Base-by-base conservation (phyloP, 2,797 vertebrate species). In the Phaenicophaeus curvirostris region DNA sequence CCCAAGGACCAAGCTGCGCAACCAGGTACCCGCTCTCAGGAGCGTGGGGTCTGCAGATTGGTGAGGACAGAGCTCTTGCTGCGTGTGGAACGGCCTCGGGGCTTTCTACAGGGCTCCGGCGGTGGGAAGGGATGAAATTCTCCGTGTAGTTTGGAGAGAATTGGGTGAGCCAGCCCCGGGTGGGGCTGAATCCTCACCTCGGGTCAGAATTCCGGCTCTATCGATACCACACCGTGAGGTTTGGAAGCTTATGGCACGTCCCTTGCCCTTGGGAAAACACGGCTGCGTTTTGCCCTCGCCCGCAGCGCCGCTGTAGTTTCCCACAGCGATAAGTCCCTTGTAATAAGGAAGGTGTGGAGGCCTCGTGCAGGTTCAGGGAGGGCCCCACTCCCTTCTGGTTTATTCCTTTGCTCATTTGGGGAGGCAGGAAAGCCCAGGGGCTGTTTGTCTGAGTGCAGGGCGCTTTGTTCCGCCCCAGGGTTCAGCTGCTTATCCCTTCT, bases 1-100 rank as follows among this genome's bases (percentile, higher is more conserved):
- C 94, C 99, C 99, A 65, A 98, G 99, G 12, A 99, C 99, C 73
- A 98, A 98, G 42, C 99, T 99, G 41, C 98, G 99, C 7, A 99
- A 99, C 96, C 99, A 99, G 99, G 99, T 96, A 30, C 33, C 48
- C 0, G 0, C 35, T 19, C 3, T 39, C 25, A 0, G 24, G 16
- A 21, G 27, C 7, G 21, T 0, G 31, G 51, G 44, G 20, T 37
- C 44, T 58, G 59, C 19, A 5, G 10, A 8, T 6, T 0, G 0
- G 28, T 37, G 35, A 25, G 79, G 37, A 11, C 1, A 1, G 53
- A 62, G 28, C 25, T 17, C 30, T 41, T 0, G 0, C 33, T 13
- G 14, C 0, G 0, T 18, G 39, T n/a, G 18, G 30, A 87, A 41
- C 2, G 0, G 17, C 13, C 35, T 44, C n/a, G 0, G 5, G 66